Evolutionary conservation across 2,797 vertebrate genomes (phyloP).

Genomic region (Manis javanica): DNA sequence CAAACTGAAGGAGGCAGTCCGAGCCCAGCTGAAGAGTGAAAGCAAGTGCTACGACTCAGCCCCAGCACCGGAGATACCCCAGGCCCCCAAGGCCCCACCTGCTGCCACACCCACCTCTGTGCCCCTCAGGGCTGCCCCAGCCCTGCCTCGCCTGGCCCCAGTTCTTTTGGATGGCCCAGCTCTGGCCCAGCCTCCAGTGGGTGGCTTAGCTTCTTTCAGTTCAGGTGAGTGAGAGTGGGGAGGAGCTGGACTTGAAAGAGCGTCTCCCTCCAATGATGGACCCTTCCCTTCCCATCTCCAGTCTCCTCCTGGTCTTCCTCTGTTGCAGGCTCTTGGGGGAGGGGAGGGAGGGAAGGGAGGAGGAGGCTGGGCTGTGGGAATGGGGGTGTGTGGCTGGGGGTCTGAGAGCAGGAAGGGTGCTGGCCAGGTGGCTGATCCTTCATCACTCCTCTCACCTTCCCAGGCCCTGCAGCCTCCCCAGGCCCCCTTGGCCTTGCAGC

Average conservation of each 20-base stretch:
- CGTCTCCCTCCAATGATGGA: background rate
- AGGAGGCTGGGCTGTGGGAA: background rate
- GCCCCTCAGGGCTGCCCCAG: slow-evolving; percentile 56
- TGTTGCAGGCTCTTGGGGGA: background rate
- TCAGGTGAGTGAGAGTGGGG: slow-evolving; percentile 76
- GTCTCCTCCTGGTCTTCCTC: background rate
- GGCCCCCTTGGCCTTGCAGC: slow-evolving; percentile 80
- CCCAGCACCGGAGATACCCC: slow-evolving; percentile 71
- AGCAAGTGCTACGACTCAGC: slow-evolving; percentile 85
- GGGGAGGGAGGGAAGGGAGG: background rate
- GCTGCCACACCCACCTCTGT: slow-evolving; percentile 67
- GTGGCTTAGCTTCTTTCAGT: slow-evolving; percentile 83
- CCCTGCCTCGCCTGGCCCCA: slow-evolving; percentile 80
- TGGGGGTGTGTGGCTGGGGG: background rate
- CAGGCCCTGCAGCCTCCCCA: slow-evolving; percentile 81
- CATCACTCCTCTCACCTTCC: slow-evolving; percentile 46
- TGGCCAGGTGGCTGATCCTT: slow-evolving; percentile 16
- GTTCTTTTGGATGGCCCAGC: slow-evolving; percentile 81
- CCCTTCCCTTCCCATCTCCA: background rate
- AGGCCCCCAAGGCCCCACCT: slow-evolving; percentile 61
- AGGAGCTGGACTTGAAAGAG: background rate
- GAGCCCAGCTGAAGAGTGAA: slow-evolving; percentile 85
- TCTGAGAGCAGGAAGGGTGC: slow-evolving; percentile 65
- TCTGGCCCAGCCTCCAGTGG: slow-evolving; percentile 78
- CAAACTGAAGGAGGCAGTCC: slow-evolving; percentile 84